Conservation (phyloP, 2,113 vertebrate species). For the Mastomys natalensis region DNA sequence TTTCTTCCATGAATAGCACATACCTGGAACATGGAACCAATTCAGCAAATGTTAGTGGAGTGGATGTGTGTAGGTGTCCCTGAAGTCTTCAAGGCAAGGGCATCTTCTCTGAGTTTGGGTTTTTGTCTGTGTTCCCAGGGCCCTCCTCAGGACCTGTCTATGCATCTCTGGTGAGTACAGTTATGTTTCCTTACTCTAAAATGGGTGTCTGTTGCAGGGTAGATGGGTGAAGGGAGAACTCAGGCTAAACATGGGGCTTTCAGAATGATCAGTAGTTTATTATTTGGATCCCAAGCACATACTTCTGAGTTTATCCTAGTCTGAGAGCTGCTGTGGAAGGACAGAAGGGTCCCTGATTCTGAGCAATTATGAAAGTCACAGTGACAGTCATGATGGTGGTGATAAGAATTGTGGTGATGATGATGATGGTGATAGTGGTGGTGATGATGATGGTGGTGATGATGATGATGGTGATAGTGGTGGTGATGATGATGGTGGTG, state of each 20-base stretch:
- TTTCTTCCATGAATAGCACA: neutral
- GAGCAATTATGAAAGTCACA: neutral
- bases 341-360: neutral
- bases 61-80: neutral
- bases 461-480: accelerated
- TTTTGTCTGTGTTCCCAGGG: slow-evolving; percentile 75
- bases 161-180: slow-evolving; percentile 84
- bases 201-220: neutral
- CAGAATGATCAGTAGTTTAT: neutral
- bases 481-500: neutral
- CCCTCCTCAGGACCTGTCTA: slow-evolving; percentile 84
- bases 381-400: neutral
- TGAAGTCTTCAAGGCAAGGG: neutral
- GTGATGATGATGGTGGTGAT: neutral
- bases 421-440: neutral
- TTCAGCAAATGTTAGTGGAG: neutral
- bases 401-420: accelerated
- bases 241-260: neutral
- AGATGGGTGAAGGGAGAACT: neutral
- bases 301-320: neutral
- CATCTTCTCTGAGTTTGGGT: neutral
- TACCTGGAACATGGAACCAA: no score
- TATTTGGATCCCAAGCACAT: neutral
- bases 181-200: neutral
- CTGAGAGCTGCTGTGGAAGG: neutral